Percentiles rank a stretch among this genome's conserved stretches.
Evolutionary conservation across 2,888 invertebrate species (phyloP).

Genomic region (Leucophora obtusa): DNA sequence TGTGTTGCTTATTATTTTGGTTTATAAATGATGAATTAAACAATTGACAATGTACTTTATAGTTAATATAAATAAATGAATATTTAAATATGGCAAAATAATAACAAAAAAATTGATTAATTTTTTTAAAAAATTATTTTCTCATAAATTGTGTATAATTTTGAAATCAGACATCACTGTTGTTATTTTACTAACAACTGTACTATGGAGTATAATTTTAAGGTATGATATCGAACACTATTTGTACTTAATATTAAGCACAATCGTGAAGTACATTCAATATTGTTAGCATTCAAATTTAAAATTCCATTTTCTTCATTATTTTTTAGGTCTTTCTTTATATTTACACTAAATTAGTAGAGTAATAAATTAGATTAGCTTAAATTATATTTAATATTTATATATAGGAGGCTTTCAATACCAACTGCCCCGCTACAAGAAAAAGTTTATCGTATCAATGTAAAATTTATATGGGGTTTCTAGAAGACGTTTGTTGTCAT

Average conservation of each 20-base stretch:
- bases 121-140: background rate
- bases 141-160: background rate
- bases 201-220: background rate
- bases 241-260: conserved; percentile 37
- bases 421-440: no score
- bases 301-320: conserved; percentile 12
- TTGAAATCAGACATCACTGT: background rate
- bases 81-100: background rate
- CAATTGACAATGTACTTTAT: conserved; percentile 35
- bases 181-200: background rate
- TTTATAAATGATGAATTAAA: conserved; percentile 24
- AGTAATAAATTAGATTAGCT: conserved; percentile 38
- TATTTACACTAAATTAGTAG: conserved; percentile 50
- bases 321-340: conserved; percentile 9
- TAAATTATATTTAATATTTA: conserved; percentile 20
- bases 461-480: no score
- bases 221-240: conserved; percentile 24
- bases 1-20: background rate
- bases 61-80: background rate
- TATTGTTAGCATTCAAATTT: conserved; percentile 8
- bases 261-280: conserved; percentile 61
- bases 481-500: no score
- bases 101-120: background rate
- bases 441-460: no score
- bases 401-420: no score